Evolutionary conservation across 2,888 invertebrate genomes (phyloP).

Genomic region (Melanostoma mellinum): DNA sequence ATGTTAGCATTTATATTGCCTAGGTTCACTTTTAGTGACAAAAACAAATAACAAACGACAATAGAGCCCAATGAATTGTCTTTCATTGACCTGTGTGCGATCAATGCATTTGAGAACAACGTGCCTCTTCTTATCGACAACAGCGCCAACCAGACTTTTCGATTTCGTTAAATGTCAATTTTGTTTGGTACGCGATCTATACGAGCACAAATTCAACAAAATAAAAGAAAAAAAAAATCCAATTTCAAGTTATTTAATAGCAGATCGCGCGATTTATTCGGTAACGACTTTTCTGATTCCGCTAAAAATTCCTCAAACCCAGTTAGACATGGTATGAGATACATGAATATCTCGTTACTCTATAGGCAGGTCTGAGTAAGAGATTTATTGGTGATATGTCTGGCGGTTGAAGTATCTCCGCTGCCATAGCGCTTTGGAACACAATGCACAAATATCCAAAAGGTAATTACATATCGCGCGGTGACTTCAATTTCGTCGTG

Average conservation of each 20-base stretch:
- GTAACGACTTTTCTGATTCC: slow-evolving; percentile 63
- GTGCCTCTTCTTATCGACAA: slow-evolving; percentile 51
- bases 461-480: slow-evolving; percentile 76
- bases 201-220: neutral
- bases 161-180: slow-evolving; percentile 68
- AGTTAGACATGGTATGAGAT: slow-evolving; percentile 10
- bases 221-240: slow-evolving; percentile 37
- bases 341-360: slow-evolving; percentile 11
- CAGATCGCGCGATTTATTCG: slow-evolving; percentile 69
- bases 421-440: slow-evolving; percentile 1
- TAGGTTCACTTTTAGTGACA: slow-evolving; percentile 20
- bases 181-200: slow-evolving; percentile 1
- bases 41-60: slow-evolving; percentile 33
- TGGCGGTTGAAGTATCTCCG: slow-evolving; percentile 60
- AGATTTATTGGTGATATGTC: slow-evolving; percentile 69
- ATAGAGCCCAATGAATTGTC: slow-evolving; percentile 6
- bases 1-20: slow-evolving; percentile 22
- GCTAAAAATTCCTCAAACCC: slow-evolving; percentile 49
- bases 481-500: slow-evolving; percentile 77
- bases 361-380: slow-evolving; percentile 31
- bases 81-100: slow-evolving; percentile 45
- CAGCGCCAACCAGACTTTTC: slow-evolving; percentile 4
- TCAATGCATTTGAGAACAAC: slow-evolving; percentile 26
- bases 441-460: slow-evolving; percentile 73
- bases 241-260: slow-evolving; percentile 63